Conservation (phyloP, 1,140 invertebrate species). For the Eriocheir sinensis region DNA sequence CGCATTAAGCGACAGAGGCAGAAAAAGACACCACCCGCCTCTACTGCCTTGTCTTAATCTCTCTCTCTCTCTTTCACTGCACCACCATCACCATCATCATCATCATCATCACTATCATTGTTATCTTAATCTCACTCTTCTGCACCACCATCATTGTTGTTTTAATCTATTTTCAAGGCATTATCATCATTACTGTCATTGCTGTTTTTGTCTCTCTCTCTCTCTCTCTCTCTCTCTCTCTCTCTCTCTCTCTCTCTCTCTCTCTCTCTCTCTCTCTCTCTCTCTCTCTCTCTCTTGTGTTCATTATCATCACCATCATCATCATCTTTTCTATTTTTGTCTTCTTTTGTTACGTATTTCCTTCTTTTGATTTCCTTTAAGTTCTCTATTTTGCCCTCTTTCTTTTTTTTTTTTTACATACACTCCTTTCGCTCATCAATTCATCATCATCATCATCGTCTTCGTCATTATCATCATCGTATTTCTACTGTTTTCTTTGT, state of each 20-base stretch:
- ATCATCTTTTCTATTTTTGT: too few species aligned
- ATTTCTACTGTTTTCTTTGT: too few species aligned
- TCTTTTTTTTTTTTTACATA: too few species aligned
- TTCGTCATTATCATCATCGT: too few species aligned
- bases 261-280: constrained; percentile 57
- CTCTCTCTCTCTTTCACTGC: too few species aligned
- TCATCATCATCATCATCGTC: too few species aligned
- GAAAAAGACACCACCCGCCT: neutral
- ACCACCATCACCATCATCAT: neutral
- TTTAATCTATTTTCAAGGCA: neutral
- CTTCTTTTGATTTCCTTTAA: too few species aligned
- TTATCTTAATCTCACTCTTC: neutral
- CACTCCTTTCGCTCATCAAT: too few species aligned
- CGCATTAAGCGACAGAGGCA: neutral
- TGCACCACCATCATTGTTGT: neutral
- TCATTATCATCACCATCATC: too few species aligned
- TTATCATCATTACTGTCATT: neutral
- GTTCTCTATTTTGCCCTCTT: too few species aligned
- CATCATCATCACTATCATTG: neutral
- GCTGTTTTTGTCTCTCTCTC: neutral
- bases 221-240: neutral
- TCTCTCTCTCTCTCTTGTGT: constrained; percentile 40
- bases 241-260: constrained; percentile 32
- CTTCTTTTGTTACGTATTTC: too few species aligned
- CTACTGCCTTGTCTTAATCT: neutral